Evolutionary conservation across 2,888 invertebrate species (phyloP).

Genomic region (Microctonus hyperodae): DNA sequence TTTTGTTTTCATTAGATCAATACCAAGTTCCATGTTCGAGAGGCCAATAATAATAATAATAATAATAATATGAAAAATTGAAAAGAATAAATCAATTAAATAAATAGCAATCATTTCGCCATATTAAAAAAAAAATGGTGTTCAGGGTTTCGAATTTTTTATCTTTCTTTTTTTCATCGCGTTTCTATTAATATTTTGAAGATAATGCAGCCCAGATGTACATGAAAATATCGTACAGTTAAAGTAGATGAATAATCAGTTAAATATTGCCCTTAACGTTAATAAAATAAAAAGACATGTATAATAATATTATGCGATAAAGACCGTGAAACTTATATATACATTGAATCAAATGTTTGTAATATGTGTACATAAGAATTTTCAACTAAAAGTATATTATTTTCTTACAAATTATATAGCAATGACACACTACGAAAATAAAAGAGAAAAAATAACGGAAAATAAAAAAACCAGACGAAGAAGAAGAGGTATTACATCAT

Average conservation of each 20-base stretch:
- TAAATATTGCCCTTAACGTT: not conserved
- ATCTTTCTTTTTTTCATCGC: no score
- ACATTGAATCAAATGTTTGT: constrained; percentile 47
- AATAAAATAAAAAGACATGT: constrained; percentile 20
- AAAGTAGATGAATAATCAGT: not conserved
- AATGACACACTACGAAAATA: constrained; percentile 49
- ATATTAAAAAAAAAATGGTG: not conserved
- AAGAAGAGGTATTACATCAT: constrained; percentile 36
- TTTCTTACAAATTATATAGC: constrained; percentile 60
- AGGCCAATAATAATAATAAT: constrained; percentile 36
- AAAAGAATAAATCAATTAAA: constrained; percentile 6
- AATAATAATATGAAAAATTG: constrained; percentile 1
- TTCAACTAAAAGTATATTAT: constrained; percentile 60
- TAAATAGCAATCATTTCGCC: constrained; percentile 20
- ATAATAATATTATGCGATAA: constrained; percentile 25
- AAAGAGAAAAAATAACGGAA: not conserved
- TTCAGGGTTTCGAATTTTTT: no score
- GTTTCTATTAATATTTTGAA: not conserved
- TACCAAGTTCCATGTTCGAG: constrained; percentile 46
- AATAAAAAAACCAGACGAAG: not conserved
- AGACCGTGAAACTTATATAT: constrained; percentile 46
- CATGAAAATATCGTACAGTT: not conserved
- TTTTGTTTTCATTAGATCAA: not conserved
- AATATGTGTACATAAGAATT: constrained; percentile 60
- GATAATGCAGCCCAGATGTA: not conserved